phyloP scores from a whole-genome alignment of 35 echinoderm and acorn worm genomes.

The Ophioderma brevispina region DNA sequence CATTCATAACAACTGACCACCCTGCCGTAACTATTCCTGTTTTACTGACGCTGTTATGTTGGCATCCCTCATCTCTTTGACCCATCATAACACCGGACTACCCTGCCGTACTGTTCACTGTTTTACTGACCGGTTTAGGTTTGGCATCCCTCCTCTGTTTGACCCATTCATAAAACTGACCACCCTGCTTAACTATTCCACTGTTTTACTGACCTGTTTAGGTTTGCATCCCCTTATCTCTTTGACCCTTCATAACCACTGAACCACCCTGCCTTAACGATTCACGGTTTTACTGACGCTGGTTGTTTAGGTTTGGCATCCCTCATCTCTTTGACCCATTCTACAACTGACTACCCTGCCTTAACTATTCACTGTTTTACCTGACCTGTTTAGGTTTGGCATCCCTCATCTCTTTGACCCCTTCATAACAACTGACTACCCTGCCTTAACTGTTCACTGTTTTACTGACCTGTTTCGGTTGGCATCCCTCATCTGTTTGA shows the following conservation, averaged over 20 bases:
- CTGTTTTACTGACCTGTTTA: slow-evolving; percentile 30
- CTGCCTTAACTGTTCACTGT: background rate
- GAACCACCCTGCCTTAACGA: background rate
- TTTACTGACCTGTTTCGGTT: slow-evolving; percentile 20
- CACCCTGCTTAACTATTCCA: background rate
- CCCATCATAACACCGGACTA: background rate
- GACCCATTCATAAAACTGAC: background rate
- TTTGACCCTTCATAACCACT: background rate
- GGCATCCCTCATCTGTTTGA: background rate
- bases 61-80: slow-evolving; percentile 30
- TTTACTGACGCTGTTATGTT: slow-evolving; percentile 38
- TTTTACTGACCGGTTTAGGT: slow-evolving; percentile 23
- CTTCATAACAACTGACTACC: background rate
- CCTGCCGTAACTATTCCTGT: slow-evolving; percentile 8
- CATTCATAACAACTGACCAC: background rate
- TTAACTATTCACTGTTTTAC: too few relatives aligned
- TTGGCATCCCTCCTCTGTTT: background rate
- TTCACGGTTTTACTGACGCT: too few relatives aligned
- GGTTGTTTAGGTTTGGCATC: too few relatives aligned
- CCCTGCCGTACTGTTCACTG: background rate
- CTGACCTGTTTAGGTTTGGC: slow-evolving; percentile 59
- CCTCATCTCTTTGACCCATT: too few relatives aligned
- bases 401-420: slow-evolving; percentile 25
- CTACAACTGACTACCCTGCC: too few relatives aligned
- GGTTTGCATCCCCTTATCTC: background rate